phyloP scores from a whole-genome alignment of 1,140 invertebrate species.

The Penaeus vannamei region DNA sequence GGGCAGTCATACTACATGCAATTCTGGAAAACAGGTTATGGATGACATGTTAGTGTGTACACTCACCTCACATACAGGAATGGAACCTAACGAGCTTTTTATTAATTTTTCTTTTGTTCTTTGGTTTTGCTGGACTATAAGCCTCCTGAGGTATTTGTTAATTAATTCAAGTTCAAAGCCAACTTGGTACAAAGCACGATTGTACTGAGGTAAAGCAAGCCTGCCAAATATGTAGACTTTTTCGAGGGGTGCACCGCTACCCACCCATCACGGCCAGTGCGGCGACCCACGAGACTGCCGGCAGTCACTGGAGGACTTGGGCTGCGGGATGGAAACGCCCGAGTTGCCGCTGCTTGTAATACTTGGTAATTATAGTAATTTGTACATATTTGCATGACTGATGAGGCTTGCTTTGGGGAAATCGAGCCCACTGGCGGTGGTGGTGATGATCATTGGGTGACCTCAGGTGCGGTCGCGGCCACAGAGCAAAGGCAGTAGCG shows the following conservation, averaged over 20 bases:
- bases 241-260: conserved; percentile 50
- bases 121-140: conserved; percentile 60
- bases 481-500: conserved; percentile 26
- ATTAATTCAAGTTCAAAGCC: conserved; percentile 65
- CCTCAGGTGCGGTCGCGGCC: conserved; percentile 38
- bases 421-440: conserved; percentile 47
- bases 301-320: conserved; percentile 36
- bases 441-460: conserved; percentile 45
- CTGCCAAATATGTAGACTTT: conserved; percentile 62
- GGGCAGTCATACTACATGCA: conserved; percentile 60
- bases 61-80: conserved; percentile 60
- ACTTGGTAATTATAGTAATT: conserved; percentile 14
- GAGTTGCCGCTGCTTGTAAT: conserved; percentile 9
- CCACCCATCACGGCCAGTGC: conserved; percentile 59
- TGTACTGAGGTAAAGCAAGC: conserved; percentile 64
- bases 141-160: conserved; percentile 55
- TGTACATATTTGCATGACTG: conserved; percentile 56
- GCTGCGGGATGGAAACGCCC: conserved; percentile 18
- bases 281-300: conserved; percentile 38
- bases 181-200: conserved; percentile 66
- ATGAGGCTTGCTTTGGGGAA: conserved; percentile 49
- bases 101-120: conserved; percentile 50
- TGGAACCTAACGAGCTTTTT: conserved; percentile 63
- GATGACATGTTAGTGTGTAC: conserved; percentile 53
- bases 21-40: conserved; percentile 60